Evolutionary conservation across 2,113 vertebrate species (phyloP), one percentile per base, ranked within the genome.

Genomic region (Cinclus mexicanus): DNA sequence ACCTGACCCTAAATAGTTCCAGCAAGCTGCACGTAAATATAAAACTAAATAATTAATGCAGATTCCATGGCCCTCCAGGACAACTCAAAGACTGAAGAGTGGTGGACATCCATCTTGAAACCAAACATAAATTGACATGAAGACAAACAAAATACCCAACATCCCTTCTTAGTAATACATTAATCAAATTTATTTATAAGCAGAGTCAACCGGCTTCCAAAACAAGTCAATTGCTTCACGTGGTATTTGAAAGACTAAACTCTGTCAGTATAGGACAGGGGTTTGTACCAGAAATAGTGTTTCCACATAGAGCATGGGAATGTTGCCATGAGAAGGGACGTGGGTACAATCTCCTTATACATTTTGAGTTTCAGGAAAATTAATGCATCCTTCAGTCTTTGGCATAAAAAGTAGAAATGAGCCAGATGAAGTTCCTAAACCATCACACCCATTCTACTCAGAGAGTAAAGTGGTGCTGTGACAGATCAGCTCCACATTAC

Each of bases 301-400:
- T 55, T 63, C 52, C n/a, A 44, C 7, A 7, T 3, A 39, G n/a
- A 75, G 49, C 49, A 72, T 2, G 69, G 37, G 25, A 44, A 64
- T 0, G 2, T 6, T 85, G 37, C 71, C 57, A 33, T 14, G 20
- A 84, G 31, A 84, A 56, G 28, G 33, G 17, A 64, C 1, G 3
- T 0, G 1, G n/a, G 17, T 42, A 28, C 17, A 69, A 26, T 12
- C 14, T 78, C 56, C 60, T 61, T 3, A 69, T 5, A 6, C 3
- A 50, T 82, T 82, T 42, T 11, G 0, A 63, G 18, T 63, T 75
- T 81, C 39, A 64, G 72, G 47, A 67, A 16, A 63, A 60, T 7
- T 26, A 41, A 41, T 31, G 41, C 16, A 82, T 14, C 31, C 41
- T 59, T 74, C 87, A 78, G 35, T 16, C 33, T 47, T 52, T 59